phyloP scores from a whole-genome alignment of 2,888 invertebrate species.

The Plusia festucae region DNA sequence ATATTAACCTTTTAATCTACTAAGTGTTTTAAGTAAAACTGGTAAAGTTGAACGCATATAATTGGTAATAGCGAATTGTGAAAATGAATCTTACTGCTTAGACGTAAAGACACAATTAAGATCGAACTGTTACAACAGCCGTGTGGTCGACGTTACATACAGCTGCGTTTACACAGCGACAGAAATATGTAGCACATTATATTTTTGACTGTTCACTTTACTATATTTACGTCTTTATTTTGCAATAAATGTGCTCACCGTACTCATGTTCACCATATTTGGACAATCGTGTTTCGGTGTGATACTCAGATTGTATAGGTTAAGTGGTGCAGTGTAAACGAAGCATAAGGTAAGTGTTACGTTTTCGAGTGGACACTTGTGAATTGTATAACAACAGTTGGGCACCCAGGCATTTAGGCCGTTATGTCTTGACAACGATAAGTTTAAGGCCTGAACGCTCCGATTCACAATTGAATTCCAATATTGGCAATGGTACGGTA shows the following conservation, averaged over 20 bases:
- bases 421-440: constrained; percentile 58
- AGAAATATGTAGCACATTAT: too few species aligned
- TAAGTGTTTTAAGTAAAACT: neutral
- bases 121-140: neutral
- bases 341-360: neutral
- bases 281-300: neutral
- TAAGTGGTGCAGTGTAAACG: neutral
- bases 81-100: neutral
- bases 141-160: neutral
- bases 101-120: neutral
- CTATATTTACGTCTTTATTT: neutral
- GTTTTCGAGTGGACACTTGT: constrained; percentile 1
- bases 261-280: neutral
- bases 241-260: neutral
- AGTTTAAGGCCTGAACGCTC: constrained; percentile 60
- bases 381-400: constrained; percentile 34
- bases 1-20: constrained; percentile 20
- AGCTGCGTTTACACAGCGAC: neutral
- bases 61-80: neutral
- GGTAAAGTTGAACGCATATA: neutral
- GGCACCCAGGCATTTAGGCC: constrained; percentile 22
- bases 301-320: neutral
- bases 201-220: too few species aligned
- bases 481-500: constrained; percentile 66
- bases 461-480: constrained; percentile 69